Evolutionary conservation across 2,888 invertebrate genomes (phyloP).

Genomic region (Orthosia incerta): DNA sequence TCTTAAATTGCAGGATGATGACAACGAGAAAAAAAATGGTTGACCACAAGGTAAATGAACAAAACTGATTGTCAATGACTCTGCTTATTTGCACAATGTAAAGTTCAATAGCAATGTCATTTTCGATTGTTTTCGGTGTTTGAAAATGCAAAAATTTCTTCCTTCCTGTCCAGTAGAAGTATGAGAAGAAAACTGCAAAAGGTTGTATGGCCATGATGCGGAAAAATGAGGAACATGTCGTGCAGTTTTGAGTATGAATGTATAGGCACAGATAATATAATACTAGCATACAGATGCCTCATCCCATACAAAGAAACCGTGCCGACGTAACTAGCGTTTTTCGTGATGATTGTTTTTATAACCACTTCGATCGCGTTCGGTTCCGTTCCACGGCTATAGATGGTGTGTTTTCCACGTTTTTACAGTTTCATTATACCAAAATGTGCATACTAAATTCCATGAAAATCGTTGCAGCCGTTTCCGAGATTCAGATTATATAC

Average conservation of each 20-base stretch:
- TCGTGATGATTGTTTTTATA: too few species aligned
- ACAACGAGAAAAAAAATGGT: slow-evolving; percentile 36
- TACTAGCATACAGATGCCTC: too few species aligned
- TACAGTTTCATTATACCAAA: too few species aligned
- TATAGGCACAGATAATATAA: too few species aligned
- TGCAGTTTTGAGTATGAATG: neutral
- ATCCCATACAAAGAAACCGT: too few species aligned
- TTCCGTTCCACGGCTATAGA: too few species aligned
- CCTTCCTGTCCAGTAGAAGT: neutral
- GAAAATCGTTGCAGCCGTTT: too few species aligned
- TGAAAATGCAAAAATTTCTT: neutral
- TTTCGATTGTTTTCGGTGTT: slow-evolving; percentile 12
- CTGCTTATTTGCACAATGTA: slow-evolving; percentile 32
- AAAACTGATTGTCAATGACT: slow-evolving; percentile 18
- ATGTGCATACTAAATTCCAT: too few species aligned
- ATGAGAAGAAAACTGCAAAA: neutral
- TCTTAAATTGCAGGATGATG: slow-evolving; percentile 54
- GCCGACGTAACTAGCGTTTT: too few species aligned
- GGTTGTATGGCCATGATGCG: neutral
- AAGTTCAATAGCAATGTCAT: slow-evolving; percentile 42
- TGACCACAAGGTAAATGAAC: slow-evolving; percentile 33
- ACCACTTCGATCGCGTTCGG: too few species aligned
- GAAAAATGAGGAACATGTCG: neutral
- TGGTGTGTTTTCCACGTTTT: too few species aligned
- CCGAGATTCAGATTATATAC: too few species aligned